Base-by-base conservation (phyloP, 2,797 vertebrate genomes). In the Rhabdomys pumilio region DNA sequence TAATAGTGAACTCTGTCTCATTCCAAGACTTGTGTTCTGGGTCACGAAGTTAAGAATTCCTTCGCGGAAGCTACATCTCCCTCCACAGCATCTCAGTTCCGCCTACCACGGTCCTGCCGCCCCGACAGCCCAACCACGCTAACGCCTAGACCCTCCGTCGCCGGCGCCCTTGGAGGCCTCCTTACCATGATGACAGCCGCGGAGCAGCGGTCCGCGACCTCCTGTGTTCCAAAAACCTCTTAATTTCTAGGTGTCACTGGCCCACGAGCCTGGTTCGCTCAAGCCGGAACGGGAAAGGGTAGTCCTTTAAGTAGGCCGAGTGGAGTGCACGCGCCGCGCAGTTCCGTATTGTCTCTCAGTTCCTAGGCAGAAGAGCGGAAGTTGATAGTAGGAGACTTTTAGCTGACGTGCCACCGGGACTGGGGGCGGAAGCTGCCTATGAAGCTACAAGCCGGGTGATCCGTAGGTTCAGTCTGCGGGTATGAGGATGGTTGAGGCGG, bases 371-470 rank as follows among this genome's bases (percentile, higher is more conserved):
- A 2, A 26, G 20, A 31, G 31, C 89, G 89, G 97, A 98, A 95
- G 87, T 96, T 92, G 83, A 44, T 24, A 22, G 89, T 2, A 22
- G 98, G 94, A 3, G 4, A 5, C 29, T 8, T 97, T 97, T 96
- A 81, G 17, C 22, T 6, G 87, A 2, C 2, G 92, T 89, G 50
- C 96, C 55, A 0, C 95, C 94, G 97, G 97, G 96, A 93, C 41
- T 93, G 38, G 0, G 1, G n/a, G 0, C 0, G 2, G 0, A 14
- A 4, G 4, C 29, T 38, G 7, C 34, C 0, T 0, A 1, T 4
- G 22, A 6, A 65, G n/a, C 34, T 24, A 0, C 2, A 3, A 4
- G 0, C 7, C 0, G 1, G 0, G 0, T 0, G 0, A 0, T 0
- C 0, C 8, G 61, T 2, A 0, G 0, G 3, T 69, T 63, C 11